Evolutionary conservation across 1,140 invertebrate genomes (phyloP).

Genomic region (Drosophila fuyamai): DNA sequence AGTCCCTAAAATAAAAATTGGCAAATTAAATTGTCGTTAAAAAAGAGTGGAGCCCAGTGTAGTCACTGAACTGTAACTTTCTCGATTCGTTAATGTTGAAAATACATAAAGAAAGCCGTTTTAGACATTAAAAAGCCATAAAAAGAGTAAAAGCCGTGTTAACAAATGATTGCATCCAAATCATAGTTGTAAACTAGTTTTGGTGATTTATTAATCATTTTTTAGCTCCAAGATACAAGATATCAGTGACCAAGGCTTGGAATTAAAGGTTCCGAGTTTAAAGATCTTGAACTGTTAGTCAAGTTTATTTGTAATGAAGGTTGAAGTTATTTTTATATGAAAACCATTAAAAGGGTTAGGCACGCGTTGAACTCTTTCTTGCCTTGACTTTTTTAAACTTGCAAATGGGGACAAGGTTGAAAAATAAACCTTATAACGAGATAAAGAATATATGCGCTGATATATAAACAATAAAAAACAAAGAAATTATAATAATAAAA

Average conservation of each 20-base stretch:
- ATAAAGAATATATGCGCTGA: neutral
- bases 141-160: conserved; percentile 40
- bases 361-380: conserved; percentile 25
- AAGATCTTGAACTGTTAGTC: conserved; percentile 25
- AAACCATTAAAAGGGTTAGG: conserved; percentile 35
- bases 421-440: neutral
- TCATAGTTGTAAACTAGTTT: conserved; percentile 11
- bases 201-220: neutral
- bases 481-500: conserved; percentile 13
- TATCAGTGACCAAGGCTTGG: conserved; percentile 5
- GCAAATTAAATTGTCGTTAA: conserved; percentile 78
- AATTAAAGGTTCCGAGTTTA: neutral
- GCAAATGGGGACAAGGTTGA: conserved; percentile 13
- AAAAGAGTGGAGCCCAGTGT: conserved; percentile 15
- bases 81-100: conserved; percentile 16
- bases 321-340: conserved; percentile 24
- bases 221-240: neutral
- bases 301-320: conserved; percentile 42
- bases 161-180: conserved; percentile 25
- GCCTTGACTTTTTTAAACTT: conserved; percentile 28
- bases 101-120: conserved; percentile 11
- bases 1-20: conserved; percentile 43
- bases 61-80: conserved; percentile 41
- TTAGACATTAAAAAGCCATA: conserved; percentile 47
- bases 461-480: conserved; percentile 7